A percentile compares a stretch with the other conserved stretches of the same genome.
Evolutionary conservation across 2,888 invertebrate genomes (phyloP).

Genomic region (Leptinotarsa rubiginosa): DNA sequence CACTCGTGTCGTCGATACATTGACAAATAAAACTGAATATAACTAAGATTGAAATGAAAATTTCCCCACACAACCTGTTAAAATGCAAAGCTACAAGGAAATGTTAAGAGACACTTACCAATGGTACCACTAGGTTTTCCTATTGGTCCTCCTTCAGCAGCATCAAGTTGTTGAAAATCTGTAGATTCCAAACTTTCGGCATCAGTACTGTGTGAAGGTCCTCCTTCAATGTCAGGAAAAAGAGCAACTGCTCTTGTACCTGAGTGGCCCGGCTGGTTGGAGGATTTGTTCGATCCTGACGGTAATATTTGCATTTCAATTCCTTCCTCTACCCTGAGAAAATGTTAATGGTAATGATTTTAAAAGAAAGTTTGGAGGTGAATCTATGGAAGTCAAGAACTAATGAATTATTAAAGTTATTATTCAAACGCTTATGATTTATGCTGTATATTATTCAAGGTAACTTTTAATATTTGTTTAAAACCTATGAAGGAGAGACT

Average conservation of each 20-base stretch:
- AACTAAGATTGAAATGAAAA: too few species aligned
- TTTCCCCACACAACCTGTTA: too few species aligned
- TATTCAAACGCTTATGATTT: too few species aligned
- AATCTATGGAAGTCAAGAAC: background rate
- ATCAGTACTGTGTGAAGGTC: conserved; percentile 57
- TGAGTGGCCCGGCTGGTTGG: conserved; percentile 36
- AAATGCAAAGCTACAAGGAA: background rate
- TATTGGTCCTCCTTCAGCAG: conserved; percentile 51
- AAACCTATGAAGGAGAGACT: too few species aligned
- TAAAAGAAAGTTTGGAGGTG: background rate
- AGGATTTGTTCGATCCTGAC: conserved; percentile 48
- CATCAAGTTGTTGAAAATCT: conserved; percentile 58
- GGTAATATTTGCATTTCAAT: conserved; percentile 84
- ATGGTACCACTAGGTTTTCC: conserved; percentile 61
- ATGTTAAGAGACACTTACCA: conserved; percentile 52
- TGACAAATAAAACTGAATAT: too few species aligned
- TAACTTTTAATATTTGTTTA: too few species aligned
- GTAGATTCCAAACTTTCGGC: conserved; percentile 66
- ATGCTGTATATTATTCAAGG: background rate
- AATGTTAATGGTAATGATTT: conserved; percentile 5
- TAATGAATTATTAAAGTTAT: background rate
- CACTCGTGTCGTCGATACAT: too few species aligned
- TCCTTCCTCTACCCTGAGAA: conserved; percentile 79
- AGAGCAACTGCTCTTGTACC: conserved; percentile 52
- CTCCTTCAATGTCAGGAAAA: conserved; percentile 52